Evolutionary conservation across 1,140 invertebrate genomes (phyloP).

Genomic region (Macrotrachela quadricornifera): DNA sequence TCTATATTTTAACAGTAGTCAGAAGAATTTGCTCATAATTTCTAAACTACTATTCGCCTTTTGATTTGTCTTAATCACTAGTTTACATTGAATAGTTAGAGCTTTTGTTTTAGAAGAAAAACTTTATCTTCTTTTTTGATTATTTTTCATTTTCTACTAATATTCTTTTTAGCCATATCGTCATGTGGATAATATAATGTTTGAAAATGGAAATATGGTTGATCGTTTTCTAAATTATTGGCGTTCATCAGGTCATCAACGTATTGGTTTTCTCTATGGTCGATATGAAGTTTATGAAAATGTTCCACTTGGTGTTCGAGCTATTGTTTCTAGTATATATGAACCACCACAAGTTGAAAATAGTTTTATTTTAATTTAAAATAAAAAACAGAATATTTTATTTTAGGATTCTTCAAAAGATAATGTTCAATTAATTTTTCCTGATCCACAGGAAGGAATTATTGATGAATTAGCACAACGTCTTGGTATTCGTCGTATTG

Average conservation of each 20-base stretch:
- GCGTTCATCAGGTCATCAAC: constrained; percentile 74
- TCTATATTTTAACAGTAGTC: no score
- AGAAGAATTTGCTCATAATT: no score
- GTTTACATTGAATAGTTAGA: no score
- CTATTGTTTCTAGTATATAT: constrained; percentile 80
- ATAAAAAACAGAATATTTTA: neutral
- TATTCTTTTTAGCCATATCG: constrained; percentile 49
- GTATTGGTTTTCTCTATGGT: constrained; percentile 77
- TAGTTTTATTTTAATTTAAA: neutral
- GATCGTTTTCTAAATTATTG: constrained; percentile 91
- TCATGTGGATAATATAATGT: constrained; percentile 89
- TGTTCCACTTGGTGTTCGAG: constrained; percentile 78
- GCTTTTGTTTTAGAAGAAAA: no score
- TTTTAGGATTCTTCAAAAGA: neutral
- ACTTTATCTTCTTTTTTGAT: no score
- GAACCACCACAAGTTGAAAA: constrained; percentile 69
- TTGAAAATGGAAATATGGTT: constrained; percentile 81
- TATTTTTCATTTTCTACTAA: no score
- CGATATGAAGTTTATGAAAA: constrained; percentile 67
- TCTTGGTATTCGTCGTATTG: constrained; percentile 61
- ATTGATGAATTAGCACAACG: constrained; percentile 54
- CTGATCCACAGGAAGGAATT: constrained; percentile 45
- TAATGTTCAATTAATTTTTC: constrained; percentile 31
- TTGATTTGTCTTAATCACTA: no score
- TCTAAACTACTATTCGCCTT: no score